Evolutionary conservation across 2,113 vertebrate species (phyloP).

Genomic region (Alosa alosa): DNA sequence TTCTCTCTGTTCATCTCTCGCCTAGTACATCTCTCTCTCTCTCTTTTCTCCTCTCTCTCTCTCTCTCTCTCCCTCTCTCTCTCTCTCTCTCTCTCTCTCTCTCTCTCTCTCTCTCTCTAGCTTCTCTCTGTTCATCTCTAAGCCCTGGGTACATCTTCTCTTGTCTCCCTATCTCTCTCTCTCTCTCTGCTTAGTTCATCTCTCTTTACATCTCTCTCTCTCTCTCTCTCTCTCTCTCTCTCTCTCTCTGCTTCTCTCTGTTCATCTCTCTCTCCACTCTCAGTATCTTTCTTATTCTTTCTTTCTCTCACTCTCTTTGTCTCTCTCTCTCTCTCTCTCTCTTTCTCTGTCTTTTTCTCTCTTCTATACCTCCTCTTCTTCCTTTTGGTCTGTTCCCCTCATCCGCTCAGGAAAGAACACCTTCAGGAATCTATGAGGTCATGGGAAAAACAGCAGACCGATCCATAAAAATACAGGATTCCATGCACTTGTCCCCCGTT

Average conservation of each 20-base stretch:
- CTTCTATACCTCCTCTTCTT: constrained; percentile 23
- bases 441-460: constrained; percentile 68
- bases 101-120: too few relatives aligned
- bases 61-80: neutral
- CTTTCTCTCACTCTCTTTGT: constrained; percentile 27
- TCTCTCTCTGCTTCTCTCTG: neutral
- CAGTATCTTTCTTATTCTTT: constrained; percentile 27
- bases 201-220: too few relatives aligned
- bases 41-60: too few relatives aligned
- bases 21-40: too few relatives aligned
- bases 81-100: neutral
- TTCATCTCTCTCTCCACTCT: constrained; percentile 25
- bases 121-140: too few relatives aligned
- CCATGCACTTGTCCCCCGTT: too few relatives aligned
- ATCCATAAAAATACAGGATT: constrained; percentile 54
- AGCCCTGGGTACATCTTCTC: too few relatives aligned
- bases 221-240: neutral
- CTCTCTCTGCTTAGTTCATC: too few relatives aligned
- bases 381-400: constrained; percentile 54
- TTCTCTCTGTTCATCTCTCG: too few relatives aligned
- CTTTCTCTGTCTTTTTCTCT: constrained; percentile 34
- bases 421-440: constrained; percentile 70
- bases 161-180: too few relatives aligned
- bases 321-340: constrained; percentile 31
- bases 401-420: constrained; percentile 58